These are phyloP conservation scores for Toxotes lorentzi DNA, from an alignment of 2,797 vertebrate species.

Conservation along the genomic window DNA sequence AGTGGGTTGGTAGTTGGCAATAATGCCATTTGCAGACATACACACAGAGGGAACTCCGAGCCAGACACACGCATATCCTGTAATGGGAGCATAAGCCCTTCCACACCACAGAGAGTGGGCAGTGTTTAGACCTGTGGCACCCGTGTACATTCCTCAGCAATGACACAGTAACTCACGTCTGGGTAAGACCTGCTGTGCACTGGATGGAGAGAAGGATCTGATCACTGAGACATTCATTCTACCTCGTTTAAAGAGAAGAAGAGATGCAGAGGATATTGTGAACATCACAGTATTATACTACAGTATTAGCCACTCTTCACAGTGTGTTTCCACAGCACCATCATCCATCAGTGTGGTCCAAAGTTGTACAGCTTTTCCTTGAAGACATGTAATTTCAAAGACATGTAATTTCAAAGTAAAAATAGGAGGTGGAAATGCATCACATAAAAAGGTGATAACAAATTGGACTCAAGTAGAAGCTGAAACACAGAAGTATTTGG, in stretches of 20 bases:
- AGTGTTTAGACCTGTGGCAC: constrained; percentile 61
- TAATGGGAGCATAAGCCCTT: constrained; percentile 61
- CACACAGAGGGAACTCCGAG: constrained; percentile 36
- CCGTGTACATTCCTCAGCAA: constrained; percentile 32
- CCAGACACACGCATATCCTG: constrained; percentile 61
- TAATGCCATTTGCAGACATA: constrained; percentile 53
- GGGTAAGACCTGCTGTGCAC: constrained; percentile 5
- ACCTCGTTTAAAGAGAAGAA: background rate
- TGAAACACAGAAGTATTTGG: background rate
- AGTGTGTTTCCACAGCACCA: background rate
- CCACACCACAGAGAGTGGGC: constrained; percentile 62
- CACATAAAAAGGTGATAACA: background rate
- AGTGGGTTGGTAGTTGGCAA: constrained; percentile 53
- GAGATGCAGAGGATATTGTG: background rate
- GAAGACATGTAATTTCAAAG: background rate
- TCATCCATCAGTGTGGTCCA: background rate
- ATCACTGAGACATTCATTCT: constrained; percentile 3
- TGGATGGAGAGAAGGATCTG: background rate
- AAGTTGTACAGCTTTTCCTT: background rate
- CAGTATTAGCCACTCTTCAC: background rate
- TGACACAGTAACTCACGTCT: constrained; percentile 26
- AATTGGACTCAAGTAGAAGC: background rate
- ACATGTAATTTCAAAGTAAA: background rate
- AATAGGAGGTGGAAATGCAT: background rate
- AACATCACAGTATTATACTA: background rate